Evolutionary conservation across 35 echinoderm and acorn worm genomes (phyloP).

Genomic region (Ophioderma brevispina): DNA sequence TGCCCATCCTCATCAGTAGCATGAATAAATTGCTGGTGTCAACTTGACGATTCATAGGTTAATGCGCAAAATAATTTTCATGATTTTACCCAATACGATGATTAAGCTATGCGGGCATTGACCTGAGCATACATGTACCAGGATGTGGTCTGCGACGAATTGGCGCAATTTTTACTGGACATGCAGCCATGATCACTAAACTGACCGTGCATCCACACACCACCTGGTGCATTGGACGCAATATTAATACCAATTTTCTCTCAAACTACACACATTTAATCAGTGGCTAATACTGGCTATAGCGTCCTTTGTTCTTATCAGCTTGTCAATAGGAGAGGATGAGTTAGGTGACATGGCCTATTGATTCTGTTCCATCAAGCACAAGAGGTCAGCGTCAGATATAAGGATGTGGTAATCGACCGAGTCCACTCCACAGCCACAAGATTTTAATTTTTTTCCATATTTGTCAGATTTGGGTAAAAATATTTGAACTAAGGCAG

Average conservation of each 20-base stretch:
- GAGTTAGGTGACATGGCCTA: not conserved
- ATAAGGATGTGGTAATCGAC: conserved; percentile 4
- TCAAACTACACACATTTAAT: not conserved
- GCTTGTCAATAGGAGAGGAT: not conserved
- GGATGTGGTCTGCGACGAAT: not conserved
- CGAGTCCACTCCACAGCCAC: not conserved
- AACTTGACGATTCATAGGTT: not conserved
- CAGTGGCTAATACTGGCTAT: not conserved
- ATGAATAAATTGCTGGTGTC: not conserved
- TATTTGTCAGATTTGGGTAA: not conserved
- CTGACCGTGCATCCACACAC: not conserved
- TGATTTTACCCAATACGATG: not conserved
- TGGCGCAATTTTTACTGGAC: no score
- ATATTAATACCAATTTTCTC: not conserved
- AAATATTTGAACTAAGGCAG: not conserved
- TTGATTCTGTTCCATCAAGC: not conserved
- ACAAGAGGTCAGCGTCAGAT: not conserved
- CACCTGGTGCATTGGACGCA: not conserved
- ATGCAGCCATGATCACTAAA: no score
- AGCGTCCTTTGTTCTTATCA: not conserved
- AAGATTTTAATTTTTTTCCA: not conserved
- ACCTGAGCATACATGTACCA: not conserved
- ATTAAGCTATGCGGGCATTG: not conserved
- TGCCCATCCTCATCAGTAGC: not conserved
- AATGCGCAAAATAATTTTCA: not conserved